Base-by-base conservation (phyloP, 2,113 vertebrate genomes). In the Helogale parvula region DNA sequence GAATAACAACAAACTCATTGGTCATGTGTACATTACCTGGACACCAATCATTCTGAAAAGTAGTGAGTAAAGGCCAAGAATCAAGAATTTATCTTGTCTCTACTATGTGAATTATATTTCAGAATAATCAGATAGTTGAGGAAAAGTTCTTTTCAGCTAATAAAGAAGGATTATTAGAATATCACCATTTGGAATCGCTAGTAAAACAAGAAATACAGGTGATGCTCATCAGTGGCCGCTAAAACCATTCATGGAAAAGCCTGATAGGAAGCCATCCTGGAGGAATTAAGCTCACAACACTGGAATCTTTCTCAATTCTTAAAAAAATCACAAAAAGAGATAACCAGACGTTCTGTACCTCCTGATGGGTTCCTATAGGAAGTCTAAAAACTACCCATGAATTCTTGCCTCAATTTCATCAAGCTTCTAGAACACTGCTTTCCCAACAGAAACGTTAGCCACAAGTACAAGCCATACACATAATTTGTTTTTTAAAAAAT, bases 261-360 rank as follows among this genome's bases (percentile, higher is more conserved):
- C 31, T 72, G 33, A 90, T 23, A 9, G 33, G 31, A 90, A 94
- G 90, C 29, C 41, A 79, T 35, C 65, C 72, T 27, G 45, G 45
- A 94, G n/a, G 17, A 81, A 94, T 65, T 80, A 93, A 21, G 25
- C 19, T 35, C 65, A 72, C 12, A 80, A 85, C 38, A 89, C 16
- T 52, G 35, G 47, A 47, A 68, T 83, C 19, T 94, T 38, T 94
- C 60, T 80, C 52, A 89, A 81, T 76, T 65, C 63, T 96, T 52
- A 96, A 93, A 76, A 76, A 76, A 72, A 86, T 86, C 52, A 90
- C n/a, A 90, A 72, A 88, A 66, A 85, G 80, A 86, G 50, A 94
- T 4, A 41, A 60, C 14, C n/a, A 85, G 69, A 93, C 29, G 80
- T 80, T 90, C 72, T 86, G 9, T 45, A 54, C 5, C n/a, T 93